Percentiles rank a stretch among this genome's conserved stretches.
Conservation (phyloP, 2,888 invertebrate genomes). For the Tenthredo mesomela region DNA sequence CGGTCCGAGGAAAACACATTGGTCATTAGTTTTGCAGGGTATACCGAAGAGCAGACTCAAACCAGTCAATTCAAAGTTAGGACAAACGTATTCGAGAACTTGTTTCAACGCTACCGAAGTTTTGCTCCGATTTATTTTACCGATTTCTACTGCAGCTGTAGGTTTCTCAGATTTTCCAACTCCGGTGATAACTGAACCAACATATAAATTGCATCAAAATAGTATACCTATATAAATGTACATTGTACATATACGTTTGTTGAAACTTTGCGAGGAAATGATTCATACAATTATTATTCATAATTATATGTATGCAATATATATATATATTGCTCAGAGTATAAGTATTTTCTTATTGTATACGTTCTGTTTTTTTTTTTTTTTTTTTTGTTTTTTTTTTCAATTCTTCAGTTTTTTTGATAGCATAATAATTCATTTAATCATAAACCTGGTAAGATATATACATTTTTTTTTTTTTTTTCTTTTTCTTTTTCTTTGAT, state of each 20-base stretch:
- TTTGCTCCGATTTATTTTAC: neutral
- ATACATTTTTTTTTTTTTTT: neutral
- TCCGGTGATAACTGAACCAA: neutral
- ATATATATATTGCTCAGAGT: neutral
- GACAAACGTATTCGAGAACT: conserved; percentile 26
- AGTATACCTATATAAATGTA: too few relatives aligned
- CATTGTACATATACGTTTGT: neutral
- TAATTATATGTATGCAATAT: neutral
- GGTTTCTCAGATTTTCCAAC: neutral
- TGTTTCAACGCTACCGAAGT: neutral
- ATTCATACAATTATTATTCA: neutral
- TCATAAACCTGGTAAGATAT: neutral
- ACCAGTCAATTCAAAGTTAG: neutral
- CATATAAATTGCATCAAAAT: neutral
- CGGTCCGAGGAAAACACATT: conserved; percentile 80
- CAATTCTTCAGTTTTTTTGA: too few relatives aligned
- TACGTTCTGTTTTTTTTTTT: neutral
- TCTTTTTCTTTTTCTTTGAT: neutral
- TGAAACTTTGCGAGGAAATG: neutral
- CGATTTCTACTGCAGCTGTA: neutral
- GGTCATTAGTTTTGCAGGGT: conserved; percentile 80
- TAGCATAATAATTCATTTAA: neutral
- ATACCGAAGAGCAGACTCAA: conserved; percentile 79
- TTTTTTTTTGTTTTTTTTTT: neutral
- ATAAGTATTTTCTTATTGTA: too few relatives aligned